Evolutionary conservation across 2,888 invertebrate genomes (phyloP).

Genomic region (Hydraecia micacea): DNA sequence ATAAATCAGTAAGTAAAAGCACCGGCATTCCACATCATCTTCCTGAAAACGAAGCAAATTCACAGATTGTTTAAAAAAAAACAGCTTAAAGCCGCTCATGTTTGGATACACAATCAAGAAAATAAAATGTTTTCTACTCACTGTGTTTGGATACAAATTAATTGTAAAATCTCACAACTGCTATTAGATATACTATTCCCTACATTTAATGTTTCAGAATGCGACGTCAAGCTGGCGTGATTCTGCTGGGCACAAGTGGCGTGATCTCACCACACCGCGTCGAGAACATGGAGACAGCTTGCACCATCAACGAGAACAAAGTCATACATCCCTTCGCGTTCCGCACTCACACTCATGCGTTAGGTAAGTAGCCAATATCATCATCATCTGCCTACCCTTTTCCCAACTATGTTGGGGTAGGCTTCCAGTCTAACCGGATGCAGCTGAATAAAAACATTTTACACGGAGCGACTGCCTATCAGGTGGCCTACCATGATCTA

Average conservation of each 20-base stretch:
- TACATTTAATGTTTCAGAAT: conserved; percentile 87
- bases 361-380: conserved; percentile 89
- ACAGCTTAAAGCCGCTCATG: not conserved
- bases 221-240: conserved; percentile 97
- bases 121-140: not conserved
- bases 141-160: not conserved
- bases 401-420: too few species aligned
- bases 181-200: not conserved
- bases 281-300: conserved; percentile 98
- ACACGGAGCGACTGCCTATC: too few species aligned
- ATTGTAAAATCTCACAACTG: not conserved
- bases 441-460: too few species aligned
- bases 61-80: not conserved
- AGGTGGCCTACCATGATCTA: too few species aligned
- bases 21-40: not conserved
- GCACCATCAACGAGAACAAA: conserved; percentile 94
- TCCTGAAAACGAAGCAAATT: not conserved
- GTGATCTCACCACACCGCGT: conserved; percentile 92
- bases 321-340: conserved; percentile 98
- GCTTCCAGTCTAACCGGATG: too few species aligned
- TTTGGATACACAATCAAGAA: not conserved
- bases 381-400: too few species aligned
- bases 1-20: not conserved
- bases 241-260: conserved; percentile 97
- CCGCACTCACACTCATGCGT: conserved; percentile 97